A percentile compares a stretch with the other conserved stretches of the same genome.
phyloP scores from a whole-genome alignment of 2,888 invertebrate genomes.

The Parascotia fuliginaria region DNA sequence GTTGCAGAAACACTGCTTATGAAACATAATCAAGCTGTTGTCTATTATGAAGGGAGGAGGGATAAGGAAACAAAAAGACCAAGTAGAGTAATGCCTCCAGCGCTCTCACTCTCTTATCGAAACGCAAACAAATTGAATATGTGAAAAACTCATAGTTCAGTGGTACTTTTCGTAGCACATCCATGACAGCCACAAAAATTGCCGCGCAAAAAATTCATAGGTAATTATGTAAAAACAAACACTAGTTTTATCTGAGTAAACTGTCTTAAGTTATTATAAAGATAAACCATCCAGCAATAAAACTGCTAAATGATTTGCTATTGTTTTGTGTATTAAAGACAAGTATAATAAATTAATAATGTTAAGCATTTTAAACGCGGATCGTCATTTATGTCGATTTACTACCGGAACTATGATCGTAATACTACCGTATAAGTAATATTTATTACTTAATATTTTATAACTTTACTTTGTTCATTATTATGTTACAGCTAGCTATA shows the following conservation, averaged over 20 bases:
- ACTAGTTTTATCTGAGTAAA: not conserved
- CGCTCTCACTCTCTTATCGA: no score
- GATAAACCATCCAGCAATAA: not conserved
- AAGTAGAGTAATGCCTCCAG: no score
- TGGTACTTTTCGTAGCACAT: no score
- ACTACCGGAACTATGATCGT: not conserved
- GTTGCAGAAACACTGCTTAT: no score
- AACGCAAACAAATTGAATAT: no score
- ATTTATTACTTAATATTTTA: slow-evolving; percentile 3
- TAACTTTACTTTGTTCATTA: not conserved
- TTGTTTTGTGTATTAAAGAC: not conserved
- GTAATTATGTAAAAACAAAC: not conserved
- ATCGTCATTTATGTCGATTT: slow-evolving; percentile 11
- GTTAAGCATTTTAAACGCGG: not conserved
- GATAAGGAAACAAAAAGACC: no score
- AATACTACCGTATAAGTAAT: slow-evolving; percentile 12
- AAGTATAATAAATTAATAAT: not conserved
- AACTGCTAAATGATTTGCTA: not conserved
- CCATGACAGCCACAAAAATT: not conserved
- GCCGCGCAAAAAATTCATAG: not conserved
- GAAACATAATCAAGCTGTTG: no score
- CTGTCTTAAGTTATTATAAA: not conserved
- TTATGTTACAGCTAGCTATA: not conserved
- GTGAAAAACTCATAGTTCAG: no score
- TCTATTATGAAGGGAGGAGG: no score